These are phyloP conservation scores for Fukomys damarensis DNA, from an alignment of 2,113 vertebrate genomes.

Conservation along the genomic window DNA sequence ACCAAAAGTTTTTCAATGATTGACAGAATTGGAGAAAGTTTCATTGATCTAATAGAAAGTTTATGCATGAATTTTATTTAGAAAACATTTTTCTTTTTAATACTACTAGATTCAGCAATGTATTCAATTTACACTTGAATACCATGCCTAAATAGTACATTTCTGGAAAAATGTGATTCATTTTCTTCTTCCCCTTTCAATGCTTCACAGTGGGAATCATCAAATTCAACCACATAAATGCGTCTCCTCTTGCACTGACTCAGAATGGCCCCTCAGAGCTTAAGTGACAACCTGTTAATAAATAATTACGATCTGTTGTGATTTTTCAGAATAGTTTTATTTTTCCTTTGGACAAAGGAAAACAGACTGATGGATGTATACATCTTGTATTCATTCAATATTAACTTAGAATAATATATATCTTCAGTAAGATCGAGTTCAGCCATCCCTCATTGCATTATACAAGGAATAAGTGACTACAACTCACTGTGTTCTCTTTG, in stretches of 20 bases:
- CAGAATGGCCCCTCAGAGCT: not conserved
- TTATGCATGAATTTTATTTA: slow-evolving; percentile 44
- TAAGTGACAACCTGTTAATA: slow-evolving; percentile 38
- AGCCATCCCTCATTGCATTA: not conserved
- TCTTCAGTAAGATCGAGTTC: not conserved
- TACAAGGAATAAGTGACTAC: not conserved
- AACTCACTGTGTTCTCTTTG: not conserved
- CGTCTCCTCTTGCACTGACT: not conserved
- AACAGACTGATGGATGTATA: not conserved
- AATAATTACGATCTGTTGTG: slow-evolving; percentile 43
- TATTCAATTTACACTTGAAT: slow-evolving; percentile 1
- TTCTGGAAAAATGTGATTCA: not conserved
- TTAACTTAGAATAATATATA: not conserved
- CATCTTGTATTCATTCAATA: slow-evolving; percentile 13
- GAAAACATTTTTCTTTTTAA: not conserved
- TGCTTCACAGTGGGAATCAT: not conserved
- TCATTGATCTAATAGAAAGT: not conserved
- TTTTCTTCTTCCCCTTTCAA: not conserved
- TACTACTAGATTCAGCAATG: not conserved
- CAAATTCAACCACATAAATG: slow-evolving; percentile 7
- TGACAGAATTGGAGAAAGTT: not conserved
- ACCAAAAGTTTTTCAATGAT: not conserved
- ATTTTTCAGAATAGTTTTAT: slow-evolving; percentile 17
- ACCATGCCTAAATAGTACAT: not conserved
- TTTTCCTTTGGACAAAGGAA: slow-evolving; percentile 59